These are phyloP conservation scores for Otus scops DNA, from an alignment of 2,797 vertebrate genomes.

Conservation along the genomic window DNA sequence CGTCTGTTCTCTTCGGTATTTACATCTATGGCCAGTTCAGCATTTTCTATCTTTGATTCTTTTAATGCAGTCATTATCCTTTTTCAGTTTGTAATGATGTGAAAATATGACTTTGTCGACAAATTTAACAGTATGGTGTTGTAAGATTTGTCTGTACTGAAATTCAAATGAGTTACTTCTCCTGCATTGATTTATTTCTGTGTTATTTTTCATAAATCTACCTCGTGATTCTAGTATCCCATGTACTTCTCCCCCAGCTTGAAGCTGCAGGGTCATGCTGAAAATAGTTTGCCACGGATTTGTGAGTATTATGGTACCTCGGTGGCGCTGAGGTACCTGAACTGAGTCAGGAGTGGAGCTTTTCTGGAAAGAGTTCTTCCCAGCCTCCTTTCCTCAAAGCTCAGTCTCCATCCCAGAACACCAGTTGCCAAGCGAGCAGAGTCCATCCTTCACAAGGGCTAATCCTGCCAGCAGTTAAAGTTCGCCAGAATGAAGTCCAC, in stretches of 20 bases:
- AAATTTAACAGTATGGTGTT: neutral
- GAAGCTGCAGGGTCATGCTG: neutral
- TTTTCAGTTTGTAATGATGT: accelerated
- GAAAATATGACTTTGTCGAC: neutral
- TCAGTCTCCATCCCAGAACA: neutral
- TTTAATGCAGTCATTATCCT: neutral
- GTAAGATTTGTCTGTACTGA: neutral
- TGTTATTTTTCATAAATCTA: neutral
- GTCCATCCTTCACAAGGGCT: neutral
- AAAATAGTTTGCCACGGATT: neutral
- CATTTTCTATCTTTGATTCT: neutral
- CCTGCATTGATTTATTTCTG: neutral
- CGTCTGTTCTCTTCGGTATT: neutral
- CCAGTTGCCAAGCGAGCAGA: neutral
- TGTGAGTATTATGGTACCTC: neutral
- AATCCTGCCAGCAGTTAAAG: neutral
- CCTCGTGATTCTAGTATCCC: neutral
- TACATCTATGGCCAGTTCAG: neutral
- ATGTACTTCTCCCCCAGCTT: neutral
- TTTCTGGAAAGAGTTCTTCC: neutral
- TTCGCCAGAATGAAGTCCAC: neutral
- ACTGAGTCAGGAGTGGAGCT: neutral
- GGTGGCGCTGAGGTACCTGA: neutral
- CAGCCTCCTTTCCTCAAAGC: neutral
- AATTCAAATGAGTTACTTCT: neutral